A percentile compares a stretch with the other conserved stretches of the same genome.
These are phyloP conservation scores for Stenichneumon culpator DNA, from an alignment of 2,888 invertebrate species.

Conservation along the genomic window DNA sequence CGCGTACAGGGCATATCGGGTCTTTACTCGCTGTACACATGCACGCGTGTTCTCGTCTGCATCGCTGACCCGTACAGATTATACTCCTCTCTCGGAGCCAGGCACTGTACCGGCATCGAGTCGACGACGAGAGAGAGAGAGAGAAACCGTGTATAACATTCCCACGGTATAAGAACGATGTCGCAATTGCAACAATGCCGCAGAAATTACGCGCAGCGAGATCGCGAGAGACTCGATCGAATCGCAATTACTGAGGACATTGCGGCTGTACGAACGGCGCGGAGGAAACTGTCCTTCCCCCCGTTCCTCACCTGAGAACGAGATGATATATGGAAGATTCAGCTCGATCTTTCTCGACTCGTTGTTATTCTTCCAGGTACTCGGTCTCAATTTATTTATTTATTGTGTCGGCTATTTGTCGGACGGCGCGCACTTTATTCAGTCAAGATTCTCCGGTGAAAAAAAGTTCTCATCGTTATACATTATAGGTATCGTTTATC, in stretches of 20 bases:
- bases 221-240: slow-evolving; percentile 65
- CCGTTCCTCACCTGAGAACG: background rate
- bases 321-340: slow-evolving; percentile 21
- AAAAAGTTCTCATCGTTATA: too few relatives aligned
- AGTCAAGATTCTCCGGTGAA: background rate
- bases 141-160: slow-evolving; percentile 67
- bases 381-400: slow-evolving; percentile 11
- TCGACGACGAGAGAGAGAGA: slow-evolving; percentile 30
- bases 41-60: slow-evolving; percentile 13
- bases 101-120: background rate
- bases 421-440: background rate
- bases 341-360: slow-evolving; percentile 1
- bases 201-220: slow-evolving; percentile 75
- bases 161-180: slow-evolving; percentile 76
- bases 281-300: background rate
- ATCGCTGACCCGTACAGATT: slow-evolving; percentile 1
- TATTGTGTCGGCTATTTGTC: background rate
- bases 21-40: slow-evolving; percentile 16
- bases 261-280: background rate
- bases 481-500: too few relatives aligned
- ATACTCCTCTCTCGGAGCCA: background rate
- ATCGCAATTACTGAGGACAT: slow-evolving; percentile 50
- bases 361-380: background rate
- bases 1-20: slow-evolving; percentile 30
- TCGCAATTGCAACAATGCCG: slow-evolving; percentile 80